Evolutionary conservation across 2,113 vertebrate species (phyloP), one percentile per base, ranked within the genome.

Genomic region (Stomatorhinus ivindoensis): DNA sequence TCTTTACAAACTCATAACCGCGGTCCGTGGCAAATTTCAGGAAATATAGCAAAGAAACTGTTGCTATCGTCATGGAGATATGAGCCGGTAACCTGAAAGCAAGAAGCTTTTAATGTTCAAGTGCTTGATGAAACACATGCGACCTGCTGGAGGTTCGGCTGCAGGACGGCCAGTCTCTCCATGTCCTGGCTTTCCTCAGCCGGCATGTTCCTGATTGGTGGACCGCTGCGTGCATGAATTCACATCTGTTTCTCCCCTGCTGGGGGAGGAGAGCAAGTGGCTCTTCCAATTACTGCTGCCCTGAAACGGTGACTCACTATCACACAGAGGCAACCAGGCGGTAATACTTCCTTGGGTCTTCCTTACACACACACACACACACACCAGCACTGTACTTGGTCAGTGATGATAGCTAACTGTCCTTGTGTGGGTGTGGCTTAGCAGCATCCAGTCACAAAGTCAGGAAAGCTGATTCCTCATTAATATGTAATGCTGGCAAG

Each of bases 221-320:
- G 8, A 47, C 42, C 0, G 85, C 48, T 86, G n/a, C 39, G 48
- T 86, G 85, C 85, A 31, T 35, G 24, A 47, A 17, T 35, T 46
- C 39, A 50, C 88, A 89, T 84, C 76, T 55, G 76, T 58, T 21
- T 61, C 11, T 80, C 35, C 51, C 76, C 39, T 89, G 50, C 76
- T 65, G 39, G 5, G 87, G 88, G 31, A 47, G 48, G 69, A 53
- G 61, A 82, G 69, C 69, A 53, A 80, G 10, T 44, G 27, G 44
- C 61, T 0, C 44, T 88, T 65, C 58, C n/a, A 69, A 27, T 88
- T n/a, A 87, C 87, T 39, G 87, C 53, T 87, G 65, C 47, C 44
- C 88, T 65, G 9, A 88, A 69, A 88, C 9, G 17, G 44, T 51
- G 58, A 89, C n/a, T 58, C 89, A 89, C 48, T 31, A 15, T 51